phyloP scores from a whole-genome alignment of 2,797 vertebrate species.

The Dallia pectoralis region DNA sequence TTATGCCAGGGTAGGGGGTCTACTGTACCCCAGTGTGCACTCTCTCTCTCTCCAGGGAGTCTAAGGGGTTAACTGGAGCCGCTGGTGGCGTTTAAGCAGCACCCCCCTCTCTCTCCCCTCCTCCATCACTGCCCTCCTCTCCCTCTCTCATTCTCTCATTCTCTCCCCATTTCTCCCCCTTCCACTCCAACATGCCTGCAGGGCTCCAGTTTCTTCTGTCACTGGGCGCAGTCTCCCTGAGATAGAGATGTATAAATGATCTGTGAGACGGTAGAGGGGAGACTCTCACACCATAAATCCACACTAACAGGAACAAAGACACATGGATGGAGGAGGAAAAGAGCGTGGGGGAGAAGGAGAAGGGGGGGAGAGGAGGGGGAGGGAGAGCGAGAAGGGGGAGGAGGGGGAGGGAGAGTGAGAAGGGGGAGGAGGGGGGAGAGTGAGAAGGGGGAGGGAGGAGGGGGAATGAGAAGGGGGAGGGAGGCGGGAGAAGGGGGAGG shows the following conservation, averaged over 20 bases:
- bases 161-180: conserved; percentile 23
- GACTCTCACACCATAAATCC: conserved; percentile 72
- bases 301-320: conserved; percentile 68
- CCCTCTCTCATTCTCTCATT: conserved; percentile 1
- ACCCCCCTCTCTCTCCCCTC: conserved; percentile 15
- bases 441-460: neutral
- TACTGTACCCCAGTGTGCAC: conserved; percentile 13
- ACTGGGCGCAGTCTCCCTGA: conserved; percentile 65
- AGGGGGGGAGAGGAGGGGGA: neutral
- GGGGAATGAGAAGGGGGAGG: neutral
- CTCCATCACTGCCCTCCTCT: conserved; percentile 9
- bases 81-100: conserved; percentile 58
- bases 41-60: conserved; percentile 42
- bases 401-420: neutral
- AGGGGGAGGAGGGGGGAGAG: too few relatives aligned
- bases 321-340: conserved; percentile 29
- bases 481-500: conserved; percentile 12
- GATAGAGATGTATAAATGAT: conserved; percentile 77
- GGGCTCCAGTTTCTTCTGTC: conserved; percentile 40
- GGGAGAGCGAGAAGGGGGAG: neutral
- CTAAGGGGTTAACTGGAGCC: conserved; percentile 58
- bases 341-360: neutral
- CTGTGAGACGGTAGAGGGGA: conserved; percentile 64
- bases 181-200: neutral
- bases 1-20: conserved; percentile 36